A percentile compares a stretch with the other conserved stretches of the same genome.
These are phyloP conservation scores for Drosophila austrosaltans DNA, from an alignment of 2,888 invertebrate species.

Conservation along the genomic window DNA sequence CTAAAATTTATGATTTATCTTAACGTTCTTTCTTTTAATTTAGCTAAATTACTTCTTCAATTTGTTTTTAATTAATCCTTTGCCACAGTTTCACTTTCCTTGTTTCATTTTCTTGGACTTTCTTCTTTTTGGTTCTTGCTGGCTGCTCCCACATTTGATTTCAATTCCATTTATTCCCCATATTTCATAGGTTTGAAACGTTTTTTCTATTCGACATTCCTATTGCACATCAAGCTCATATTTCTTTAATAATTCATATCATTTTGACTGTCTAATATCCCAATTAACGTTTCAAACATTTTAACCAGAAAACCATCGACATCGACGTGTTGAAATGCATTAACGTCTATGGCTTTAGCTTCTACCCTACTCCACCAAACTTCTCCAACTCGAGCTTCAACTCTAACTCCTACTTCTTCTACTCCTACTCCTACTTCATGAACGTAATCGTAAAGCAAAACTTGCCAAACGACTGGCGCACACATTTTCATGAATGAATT, in stretches of 20 bases:
- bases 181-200: no score
- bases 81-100: no score
- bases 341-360: constrained; percentile 19
- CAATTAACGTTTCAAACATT: constrained; percentile 57
- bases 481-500: constrained; percentile 72
- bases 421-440: constrained; percentile 19
- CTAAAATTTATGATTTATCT: no score
- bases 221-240: background rate
- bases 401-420: constrained; percentile 24
- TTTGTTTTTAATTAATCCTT: no score
- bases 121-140: background rate
- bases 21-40: no score
- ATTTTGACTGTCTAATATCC: constrained; percentile 50
- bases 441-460: constrained; percentile 35
- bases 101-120: no score
- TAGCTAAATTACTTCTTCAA: no score
- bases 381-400: background rate
- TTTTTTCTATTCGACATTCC: background rate
- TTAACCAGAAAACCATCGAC: constrained; percentile 49
- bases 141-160: background rate
- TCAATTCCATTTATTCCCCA: background rate
- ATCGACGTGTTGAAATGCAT: constrained; percentile 69
- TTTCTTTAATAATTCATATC: constrained; percentile 10
- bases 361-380: background rate
- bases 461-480: constrained; percentile 65